Evolutionary conservation across 2,888 invertebrate genomes (phyloP), one percentile per base, ranked within the genome.

Genomic region (Aelia acuminata): DNA sequence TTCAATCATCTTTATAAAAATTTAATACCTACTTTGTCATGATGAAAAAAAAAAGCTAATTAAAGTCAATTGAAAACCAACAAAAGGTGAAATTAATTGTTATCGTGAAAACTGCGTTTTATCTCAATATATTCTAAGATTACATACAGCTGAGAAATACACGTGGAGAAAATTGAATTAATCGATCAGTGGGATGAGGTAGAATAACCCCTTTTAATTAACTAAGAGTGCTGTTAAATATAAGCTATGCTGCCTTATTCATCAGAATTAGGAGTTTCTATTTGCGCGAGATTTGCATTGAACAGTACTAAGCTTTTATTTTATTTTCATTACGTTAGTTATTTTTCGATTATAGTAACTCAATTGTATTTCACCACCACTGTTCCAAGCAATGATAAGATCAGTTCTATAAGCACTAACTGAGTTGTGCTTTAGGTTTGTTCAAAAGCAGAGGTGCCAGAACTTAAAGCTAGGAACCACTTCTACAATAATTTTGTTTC

Each of bases 141-240:
- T 63, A 63, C 18, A 31, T 63, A 18, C 31, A 31, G 18, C 3
- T 18, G 18, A 5, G 11, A 31, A 35, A 63, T 31, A 31, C 4
- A 4, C 63, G 31, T 63, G 31, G 31, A 63, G 63, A 63, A 31
- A 57, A 63, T 63, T 63, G 31, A 63, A 63, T 35, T 31, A 63
- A 31, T 1, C 63, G 3, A 63, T 63, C 31, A 63, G 31, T 63
- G 31, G 63, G 63, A 31, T 31, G 31, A 31, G 31, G 31, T 63
- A 26, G 63, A 63, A 63, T 63, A 63, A n/a, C 18, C 13, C 31
- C 63, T 63, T 63, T 63, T 63, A 63, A 63, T 63, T 63, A 63
- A 63, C 15, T 63, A 3, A 63, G 63, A 63, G 63, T 63, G 31
- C 63, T 63, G 63, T 31, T 63, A 63, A 63, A 63, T 31, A 63